A percentile compares a stretch with the other conserved stretches of the same genome.
phyloP scores from a whole-genome alignment of 2,888 invertebrate species.

The Trissoscelio sp. region DNA sequence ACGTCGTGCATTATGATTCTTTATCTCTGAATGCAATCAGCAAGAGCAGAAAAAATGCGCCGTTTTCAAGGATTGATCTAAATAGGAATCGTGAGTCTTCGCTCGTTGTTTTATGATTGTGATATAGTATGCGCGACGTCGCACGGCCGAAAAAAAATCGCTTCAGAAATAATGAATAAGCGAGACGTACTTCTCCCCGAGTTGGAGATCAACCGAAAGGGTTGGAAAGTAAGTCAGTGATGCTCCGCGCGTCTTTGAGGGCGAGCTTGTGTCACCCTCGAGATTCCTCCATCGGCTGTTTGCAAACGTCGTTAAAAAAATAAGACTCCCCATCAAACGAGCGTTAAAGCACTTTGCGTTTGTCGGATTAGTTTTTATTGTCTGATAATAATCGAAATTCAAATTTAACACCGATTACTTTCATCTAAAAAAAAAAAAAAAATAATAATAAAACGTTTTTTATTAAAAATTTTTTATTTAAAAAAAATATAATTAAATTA shows the following conservation, averaged over 20 bases:
- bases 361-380: constrained; percentile 63
- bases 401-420: constrained; percentile 6
- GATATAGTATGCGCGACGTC: constrained; percentile 19
- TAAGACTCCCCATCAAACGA: constrained; percentile 58
- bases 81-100: constrained; percentile 62
- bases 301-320: constrained; percentile 66
- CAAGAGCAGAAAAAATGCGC: constrained; percentile 45
- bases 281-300: constrained; percentile 62
- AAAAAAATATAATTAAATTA: no score
- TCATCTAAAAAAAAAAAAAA: not conserved
- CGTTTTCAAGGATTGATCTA: constrained; percentile 67
- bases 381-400: constrained; percentile 40
- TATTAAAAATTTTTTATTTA: no score
- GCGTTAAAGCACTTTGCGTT: constrained; percentile 63
- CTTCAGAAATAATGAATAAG: constrained; percentile 38
- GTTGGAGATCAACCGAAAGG: constrained; percentile 61
- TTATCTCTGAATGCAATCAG: constrained; percentile 73
- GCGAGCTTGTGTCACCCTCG: constrained; percentile 56
- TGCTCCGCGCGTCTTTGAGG: constrained; percentile 63
- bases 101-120: constrained; percentile 49
- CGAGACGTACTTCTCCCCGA: constrained; percentile 19
- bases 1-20: constrained; percentile 74
- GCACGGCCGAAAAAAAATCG: constrained; percentile 18
- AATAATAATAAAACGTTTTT: not conserved
- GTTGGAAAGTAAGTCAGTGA: constrained; percentile 71